Conservation (phyloP, 2,113 vertebrate species). For the Dryoscopus gambensis region DNA sequence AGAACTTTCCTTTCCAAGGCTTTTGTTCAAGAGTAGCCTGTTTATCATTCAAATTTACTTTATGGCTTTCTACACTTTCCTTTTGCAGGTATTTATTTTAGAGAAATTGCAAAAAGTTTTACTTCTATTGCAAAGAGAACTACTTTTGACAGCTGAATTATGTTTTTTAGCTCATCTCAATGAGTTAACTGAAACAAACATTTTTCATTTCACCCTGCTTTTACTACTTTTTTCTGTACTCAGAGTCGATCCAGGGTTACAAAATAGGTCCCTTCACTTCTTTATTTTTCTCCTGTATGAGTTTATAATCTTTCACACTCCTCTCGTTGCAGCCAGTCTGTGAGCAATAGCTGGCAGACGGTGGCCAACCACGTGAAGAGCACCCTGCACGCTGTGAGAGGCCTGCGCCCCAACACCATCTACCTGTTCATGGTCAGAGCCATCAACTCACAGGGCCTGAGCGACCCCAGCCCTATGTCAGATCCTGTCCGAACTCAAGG, state of each 20-base stretch:
- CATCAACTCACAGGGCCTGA: constrained; percentile 91
- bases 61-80: constrained; percentile 35
- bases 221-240: constrained; percentile 26
- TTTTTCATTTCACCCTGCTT: neutral
- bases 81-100: constrained; percentile 56
- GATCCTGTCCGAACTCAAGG: constrained; percentile 98
- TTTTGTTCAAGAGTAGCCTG: constrained; percentile 24
- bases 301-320: neutral
- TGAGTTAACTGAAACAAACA: constrained; percentile 9
- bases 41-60: constrained; percentile 48
- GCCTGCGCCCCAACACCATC: constrained; percentile 94
- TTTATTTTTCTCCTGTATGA: neutral
- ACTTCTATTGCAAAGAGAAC: constrained; percentile 20
- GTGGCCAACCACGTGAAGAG: constrained; percentile 94
- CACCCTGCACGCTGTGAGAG: constrained; percentile 86
- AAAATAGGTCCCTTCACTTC: neutral
- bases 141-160: constrained; percentile 21
- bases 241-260: neutral
- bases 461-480: constrained; percentile 96
- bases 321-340: constrained; percentile 85
- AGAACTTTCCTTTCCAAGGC: constrained; percentile 56
- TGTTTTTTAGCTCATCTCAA: neutral
- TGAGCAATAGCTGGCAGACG: constrained; percentile 99
- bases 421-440: constrained; percentile 98
- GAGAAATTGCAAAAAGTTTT: constrained; percentile 28